Evolutionary conservation across 2,888 invertebrate genomes (phyloP), one percentile per base, ranked within the genome.

Genomic region (Drosophila subquinaria): DNA sequence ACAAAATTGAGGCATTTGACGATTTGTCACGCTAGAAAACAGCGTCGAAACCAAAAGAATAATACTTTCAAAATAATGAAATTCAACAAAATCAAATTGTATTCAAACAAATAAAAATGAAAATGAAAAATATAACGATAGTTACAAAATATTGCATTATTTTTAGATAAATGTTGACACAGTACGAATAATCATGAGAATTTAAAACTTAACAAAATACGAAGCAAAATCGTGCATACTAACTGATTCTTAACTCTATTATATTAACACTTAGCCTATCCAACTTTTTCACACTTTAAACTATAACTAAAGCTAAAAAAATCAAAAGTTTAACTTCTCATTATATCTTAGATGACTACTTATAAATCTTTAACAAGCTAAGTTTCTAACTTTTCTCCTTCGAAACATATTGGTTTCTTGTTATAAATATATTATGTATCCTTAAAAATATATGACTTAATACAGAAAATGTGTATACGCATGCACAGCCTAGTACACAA

Each of bases 91-190:
- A 38, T 36, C 4, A 20, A 57, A 45, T 57, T 61, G 61, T n/a
- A 27, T 33, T 38, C 11, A 55, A 27, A 40, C 42, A 33, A 45
- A 50, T 20, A 33, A 42, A 33, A 35, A 47, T 11, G 4, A 33
- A 55, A 5, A 38, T 33, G 10, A 51, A 36, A 23, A 40, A 45
- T 38, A 9, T 11, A 73, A 52, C 55, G 40, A 76, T 71, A 48
- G 48, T 61, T 48, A 23, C 43, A 61, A 64, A 47, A 67, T 17
- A 71, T 65, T 70, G 71, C 72, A 78, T 88, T 84, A 84, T 84
- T 84, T 84, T 84, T 84, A 79, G 89, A 84, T 67, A 83, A 88
- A 74, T 79, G 89, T 88, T 89, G 69, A 66, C 59, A 59, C 71
- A 65, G 59, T 59, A 67, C 48, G 74, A 57, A 61, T 38, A 67